phyloP scores from a whole-genome alignment of 2,888 invertebrate species.

The Crepidodera aurea region DNA sequence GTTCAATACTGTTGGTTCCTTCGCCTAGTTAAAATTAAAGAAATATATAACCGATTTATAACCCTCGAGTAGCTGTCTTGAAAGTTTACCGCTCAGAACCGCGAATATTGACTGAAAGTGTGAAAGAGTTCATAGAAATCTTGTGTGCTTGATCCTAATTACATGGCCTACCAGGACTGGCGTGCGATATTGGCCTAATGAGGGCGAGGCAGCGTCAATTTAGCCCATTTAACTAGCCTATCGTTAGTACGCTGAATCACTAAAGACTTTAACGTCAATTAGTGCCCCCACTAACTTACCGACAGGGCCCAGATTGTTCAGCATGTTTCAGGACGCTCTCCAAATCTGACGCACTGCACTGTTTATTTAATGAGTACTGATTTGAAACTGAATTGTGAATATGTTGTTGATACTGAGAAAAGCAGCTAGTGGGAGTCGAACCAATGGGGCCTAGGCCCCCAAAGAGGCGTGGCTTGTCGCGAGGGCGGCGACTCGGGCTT shows the following conservation, averaged over 20 bases:
- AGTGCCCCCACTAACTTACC: slow-evolving; percentile 62
- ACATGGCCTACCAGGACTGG: slow-evolving; percentile 61
- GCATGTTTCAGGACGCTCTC: slow-evolving; percentile 52
- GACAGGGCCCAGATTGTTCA: slow-evolving; percentile 61
- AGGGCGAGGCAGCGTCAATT: slow-evolving; percentile 63
- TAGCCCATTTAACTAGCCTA: slow-evolving; percentile 63
- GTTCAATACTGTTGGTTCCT: too few relatives aligned
- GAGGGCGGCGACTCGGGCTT: slow-evolving; percentile 45
- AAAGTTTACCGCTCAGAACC: too few relatives aligned
- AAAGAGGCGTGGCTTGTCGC: slow-evolving; percentile 48
- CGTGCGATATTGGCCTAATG: slow-evolving; percentile 61
- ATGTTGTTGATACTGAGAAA: slow-evolving; percentile 58
- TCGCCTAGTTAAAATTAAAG: too few relatives aligned
- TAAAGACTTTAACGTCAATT: slow-evolving; percentile 63
- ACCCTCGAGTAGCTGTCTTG: too few relatives aligned
- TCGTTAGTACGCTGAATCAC: slow-evolving; percentile 62
- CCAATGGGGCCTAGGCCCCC: slow-evolving; percentile 55
- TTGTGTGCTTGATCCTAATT: slow-evolving; percentile 56
- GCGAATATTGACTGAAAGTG: slow-evolving; percentile 49
- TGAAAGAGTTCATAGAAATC: slow-evolving; percentile 47
- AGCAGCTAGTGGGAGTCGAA: slow-evolving; percentile 56
- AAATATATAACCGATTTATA: too few relatives aligned
- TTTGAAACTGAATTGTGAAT: slow-evolving; percentile 64
- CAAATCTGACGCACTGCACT: slow-evolving; percentile 59
- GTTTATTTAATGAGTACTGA: slow-evolving; percentile 65